A percentile compares a stretch with the other conserved stretches of the same genome.
Conservation (phyloP, 2,888 invertebrate species). For the Ptychoptera albimana region DNA sequence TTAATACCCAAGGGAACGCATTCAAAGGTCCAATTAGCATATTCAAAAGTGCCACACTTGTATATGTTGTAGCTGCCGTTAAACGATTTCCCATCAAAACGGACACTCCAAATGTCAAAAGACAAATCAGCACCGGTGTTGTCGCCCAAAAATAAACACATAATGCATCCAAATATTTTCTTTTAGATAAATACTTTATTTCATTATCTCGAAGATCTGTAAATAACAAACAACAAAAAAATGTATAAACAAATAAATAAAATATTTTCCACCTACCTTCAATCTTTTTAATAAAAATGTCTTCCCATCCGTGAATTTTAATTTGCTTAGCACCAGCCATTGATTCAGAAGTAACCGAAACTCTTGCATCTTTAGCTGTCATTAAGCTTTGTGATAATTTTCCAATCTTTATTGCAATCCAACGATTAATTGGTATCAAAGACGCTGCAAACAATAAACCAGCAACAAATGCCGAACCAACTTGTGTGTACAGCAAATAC, state of each 20-base stretch:
- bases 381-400: slow-evolving; percentile 72
- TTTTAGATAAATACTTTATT: slow-evolving; percentile 57
- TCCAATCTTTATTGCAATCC: slow-evolving; percentile 79
- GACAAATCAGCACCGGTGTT: slow-evolving; percentile 80
- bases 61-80: slow-evolving; percentile 84
- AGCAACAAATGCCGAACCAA: slow-evolving; percentile 81
- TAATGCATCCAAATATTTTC: slow-evolving; percentile 92
- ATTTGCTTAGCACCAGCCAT: slow-evolving; percentile 77
- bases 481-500: slow-evolving; percentile 70
- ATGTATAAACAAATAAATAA: slow-evolving; percentile 17
- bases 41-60: slow-evolving; percentile 84
- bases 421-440: slow-evolving; percentile 84
- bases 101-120: slow-evolving; percentile 68
- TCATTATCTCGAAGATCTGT: slow-evolving; percentile 51
- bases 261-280: no score
- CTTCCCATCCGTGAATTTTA: slow-evolving; percentile 90
- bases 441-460: slow-evolving; percentile 75
- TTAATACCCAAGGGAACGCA: slow-evolving; percentile 96
- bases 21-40: slow-evolving; percentile 93
- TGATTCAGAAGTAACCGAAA: slow-evolving; percentile 75
- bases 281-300: slow-evolving; percentile 58
- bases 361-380: slow-evolving; percentile 77
- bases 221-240: no score
- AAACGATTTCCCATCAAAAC: slow-evolving; percentile 60
- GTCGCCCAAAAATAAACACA: slow-evolving; percentile 99